Evolutionary conservation across 2,113 vertebrate genomes (phyloP).

Genomic region (Castor canadensis): DNA sequence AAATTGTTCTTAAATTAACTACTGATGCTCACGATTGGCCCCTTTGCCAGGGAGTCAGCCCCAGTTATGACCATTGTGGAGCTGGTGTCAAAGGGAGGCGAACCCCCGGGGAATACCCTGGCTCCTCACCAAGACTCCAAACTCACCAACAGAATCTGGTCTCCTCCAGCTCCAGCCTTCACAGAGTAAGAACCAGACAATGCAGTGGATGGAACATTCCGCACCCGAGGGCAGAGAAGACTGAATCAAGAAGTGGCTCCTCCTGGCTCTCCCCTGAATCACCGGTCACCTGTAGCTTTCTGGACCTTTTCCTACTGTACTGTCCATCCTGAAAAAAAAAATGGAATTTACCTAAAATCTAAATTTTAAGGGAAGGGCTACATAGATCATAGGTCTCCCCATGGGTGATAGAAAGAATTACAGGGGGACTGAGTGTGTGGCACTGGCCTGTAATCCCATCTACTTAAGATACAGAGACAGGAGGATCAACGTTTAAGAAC

Average conservation of each 20-base stretch:
- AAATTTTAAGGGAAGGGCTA: neutral
- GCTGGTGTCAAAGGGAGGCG: neutral
- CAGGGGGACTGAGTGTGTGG: too few relatives aligned
- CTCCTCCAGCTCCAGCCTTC: neutral
- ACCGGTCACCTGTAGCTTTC: too few relatives aligned
- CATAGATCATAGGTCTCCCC: rapidly evolving
- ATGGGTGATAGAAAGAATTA: neutral
- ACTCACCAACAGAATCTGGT: neutral
- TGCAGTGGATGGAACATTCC: rapidly evolving
- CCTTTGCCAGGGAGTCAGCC: neutral
- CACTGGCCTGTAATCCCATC: too few relatives aligned
- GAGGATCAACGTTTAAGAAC: too few relatives aligned
- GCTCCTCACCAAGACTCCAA: neutral
- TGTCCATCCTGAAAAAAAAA: neutral
- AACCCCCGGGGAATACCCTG: neutral
- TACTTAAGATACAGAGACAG: too few relatives aligned
- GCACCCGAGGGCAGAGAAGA: too few relatives aligned
- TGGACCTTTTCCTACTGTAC: rapidly evolving
- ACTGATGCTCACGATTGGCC: neutral
- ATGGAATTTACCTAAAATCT: neutral
- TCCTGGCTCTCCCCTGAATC: too few relatives aligned
- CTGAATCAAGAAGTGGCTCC: too few relatives aligned
- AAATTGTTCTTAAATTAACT: neutral
- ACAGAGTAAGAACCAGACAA: neutral
- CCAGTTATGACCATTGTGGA: neutral